Conservation (phyloP, 2,888 invertebrate genomes). For the Ceriagrion tenellum region DNA sequence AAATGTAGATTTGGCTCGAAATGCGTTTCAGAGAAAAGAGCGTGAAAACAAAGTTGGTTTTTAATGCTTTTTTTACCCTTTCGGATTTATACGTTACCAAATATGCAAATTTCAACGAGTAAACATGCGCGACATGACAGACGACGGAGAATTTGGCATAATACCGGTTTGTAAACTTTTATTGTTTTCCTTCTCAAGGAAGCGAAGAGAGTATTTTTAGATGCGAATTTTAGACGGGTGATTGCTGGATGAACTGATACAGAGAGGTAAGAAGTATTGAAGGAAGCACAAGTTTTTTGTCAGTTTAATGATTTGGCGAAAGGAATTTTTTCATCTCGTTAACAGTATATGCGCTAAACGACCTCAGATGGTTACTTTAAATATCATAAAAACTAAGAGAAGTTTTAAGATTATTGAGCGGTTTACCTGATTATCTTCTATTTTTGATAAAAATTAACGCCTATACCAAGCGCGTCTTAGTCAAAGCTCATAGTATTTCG, state of each 20-base stretch:
- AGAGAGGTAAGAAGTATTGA: not conserved
- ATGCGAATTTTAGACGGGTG: not conserved
- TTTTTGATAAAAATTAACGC: not conserved
- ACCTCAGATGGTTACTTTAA: not conserved
- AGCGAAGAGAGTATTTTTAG: not conserved
- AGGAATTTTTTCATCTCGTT: not conserved
- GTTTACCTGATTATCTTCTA: not conserved
- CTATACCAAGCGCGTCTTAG: not conserved
- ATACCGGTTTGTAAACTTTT: not conserved
- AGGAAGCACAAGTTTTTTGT: constrained; percentile 26
- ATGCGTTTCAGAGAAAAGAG: not conserved
- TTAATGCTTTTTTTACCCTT: not conserved
- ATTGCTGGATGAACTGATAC: not conserved
- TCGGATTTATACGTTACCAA: not conserved
- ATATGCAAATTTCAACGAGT: not conserved
- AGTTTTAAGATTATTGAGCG: not conserved
- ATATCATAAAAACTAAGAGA: not conserved
- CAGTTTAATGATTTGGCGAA: not conserved
- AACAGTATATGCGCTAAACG: not conserved
- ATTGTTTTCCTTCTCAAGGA: not conserved
- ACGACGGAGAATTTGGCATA: not conserved
- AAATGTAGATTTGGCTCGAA: constrained; percentile 11
- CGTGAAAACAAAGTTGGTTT: not conserved
- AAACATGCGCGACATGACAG: not conserved
- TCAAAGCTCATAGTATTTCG: not conserved